Percentiles rank a stretch among this genome's conserved stretches.
phyloP scores from a whole-genome alignment of 2,113 vertebrate genomes.

The Aegypius monachus region DNA sequence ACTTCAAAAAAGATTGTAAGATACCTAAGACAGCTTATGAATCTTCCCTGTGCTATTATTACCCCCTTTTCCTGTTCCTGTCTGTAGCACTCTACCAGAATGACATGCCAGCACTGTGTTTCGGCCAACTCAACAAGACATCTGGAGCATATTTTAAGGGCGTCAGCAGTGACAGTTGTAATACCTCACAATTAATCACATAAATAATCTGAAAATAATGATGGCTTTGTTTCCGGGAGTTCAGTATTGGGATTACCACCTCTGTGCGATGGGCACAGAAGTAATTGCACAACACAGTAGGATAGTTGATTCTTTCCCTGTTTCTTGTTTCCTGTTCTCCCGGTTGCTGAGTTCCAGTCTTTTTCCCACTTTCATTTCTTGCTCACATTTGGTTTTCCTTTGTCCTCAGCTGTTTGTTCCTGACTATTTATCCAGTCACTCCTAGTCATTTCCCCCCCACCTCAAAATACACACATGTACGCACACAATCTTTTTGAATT shows the following conservation, averaged over 20 bases:
- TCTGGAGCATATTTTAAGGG: background rate
- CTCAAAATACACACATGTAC: background rate
- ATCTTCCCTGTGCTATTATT: background rate
- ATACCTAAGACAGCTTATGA: background rate
- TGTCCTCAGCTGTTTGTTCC: background rate
- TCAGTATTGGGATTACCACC: accelerated
- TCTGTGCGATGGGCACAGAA: background rate
- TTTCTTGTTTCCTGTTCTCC: background rate
- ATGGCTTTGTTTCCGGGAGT: background rate
- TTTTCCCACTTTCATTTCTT: background rate
- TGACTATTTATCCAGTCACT: background rate
- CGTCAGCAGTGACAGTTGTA: background rate
- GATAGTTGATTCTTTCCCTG: background rate
- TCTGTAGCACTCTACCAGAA: background rate
- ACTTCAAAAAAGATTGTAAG: background rate
- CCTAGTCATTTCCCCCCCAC: background rate
- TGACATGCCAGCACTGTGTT: background rate
- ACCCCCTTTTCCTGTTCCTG: background rate
- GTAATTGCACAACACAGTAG: background rate
- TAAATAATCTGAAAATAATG: background rate
- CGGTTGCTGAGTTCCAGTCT: background rate
- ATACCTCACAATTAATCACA: accelerated
- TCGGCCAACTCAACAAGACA: background rate
- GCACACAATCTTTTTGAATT: background rate
- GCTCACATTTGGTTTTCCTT: background rate